Evolutionary conservation across 30 jellyfish, hydroid and myxozoan species (phyloP), one percentile per base, ranked within the genome.

Genomic region (Aurelia sp.): DNA sequence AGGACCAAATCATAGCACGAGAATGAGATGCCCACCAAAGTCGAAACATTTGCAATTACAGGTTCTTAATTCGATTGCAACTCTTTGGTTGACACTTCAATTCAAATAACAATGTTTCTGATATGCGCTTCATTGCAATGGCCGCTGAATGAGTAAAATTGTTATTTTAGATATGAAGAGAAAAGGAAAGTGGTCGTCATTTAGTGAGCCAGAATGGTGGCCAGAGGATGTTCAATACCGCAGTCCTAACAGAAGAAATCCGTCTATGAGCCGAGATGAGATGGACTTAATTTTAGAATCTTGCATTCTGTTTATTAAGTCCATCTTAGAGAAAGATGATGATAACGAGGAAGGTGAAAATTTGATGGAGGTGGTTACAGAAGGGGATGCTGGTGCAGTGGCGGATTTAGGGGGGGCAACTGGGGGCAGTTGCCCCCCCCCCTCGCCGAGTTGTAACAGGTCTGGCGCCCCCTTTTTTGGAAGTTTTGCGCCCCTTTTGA

Each of bases 141-240:
- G 1, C 11, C 44, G 44, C 44, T 35, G 44, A 35, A 35, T 35
- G 44, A 35, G 44, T 35, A 35, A 35, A 41, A 41, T 41, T 67
- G 33, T 67, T 67, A 15, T 67, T 38, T 24, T 30, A 24, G 78
- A 67, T 27, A 16, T 67, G 33, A 18, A 67, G 12, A 67, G 33
- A 27, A 15, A 67, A 4, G 48, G 22, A 67, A 67, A 59, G 8
- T 59, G 68, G 68, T 17, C 24, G 6, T 21, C 68, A 4, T 18
- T 17, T 17, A 59, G 31, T 59, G 68, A 59, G 31, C 68, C 68
- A 59, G 68, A 59, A 21, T 59, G 68, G 68, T 59, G 68, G 68
- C 68, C 68, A 18, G 68, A 59, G 9, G 68, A 59, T 59, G 31
- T 59, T 11, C 24, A 0, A 2, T 59, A 17, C 13, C 24, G 22